Percentiles rank a stretch among this genome's conserved stretches.
Evolutionary conservation across 2,888 invertebrate genomes (phyloP).

Genomic region (Stomorhina lunata): DNA sequence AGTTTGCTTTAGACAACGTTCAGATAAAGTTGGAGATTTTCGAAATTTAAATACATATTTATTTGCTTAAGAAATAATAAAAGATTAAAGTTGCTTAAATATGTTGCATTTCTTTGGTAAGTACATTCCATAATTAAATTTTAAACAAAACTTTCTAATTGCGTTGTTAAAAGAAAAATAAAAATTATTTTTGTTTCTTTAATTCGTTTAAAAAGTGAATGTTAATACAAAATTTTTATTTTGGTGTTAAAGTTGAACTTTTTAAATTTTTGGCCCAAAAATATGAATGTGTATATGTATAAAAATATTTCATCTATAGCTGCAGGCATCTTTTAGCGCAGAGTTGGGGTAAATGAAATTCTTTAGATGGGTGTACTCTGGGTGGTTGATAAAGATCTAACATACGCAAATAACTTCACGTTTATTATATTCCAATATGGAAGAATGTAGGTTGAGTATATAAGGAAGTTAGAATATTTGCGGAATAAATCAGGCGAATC

Average conservation of each 20-base stretch:
- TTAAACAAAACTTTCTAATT: background rate
- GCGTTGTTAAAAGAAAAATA: background rate
- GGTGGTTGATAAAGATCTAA: too few species aligned
- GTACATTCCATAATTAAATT: constrained; percentile 27
- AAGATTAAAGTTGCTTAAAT: constrained; percentile 10
- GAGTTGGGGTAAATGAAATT: background rate
- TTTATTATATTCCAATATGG: too few species aligned
- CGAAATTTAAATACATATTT: background rate
- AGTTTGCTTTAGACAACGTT: constrained; percentile 36
- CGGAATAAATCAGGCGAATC: too few species aligned
- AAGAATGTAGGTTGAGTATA: too few species aligned
- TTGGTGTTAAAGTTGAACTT: background rate
- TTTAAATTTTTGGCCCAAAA: background rate
- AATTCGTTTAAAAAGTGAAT: background rate
- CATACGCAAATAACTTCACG: too few species aligned
- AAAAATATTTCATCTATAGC: too few species aligned
- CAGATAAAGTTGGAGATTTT: constrained; percentile 6
- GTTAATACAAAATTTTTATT: background rate
- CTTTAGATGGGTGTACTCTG: too few species aligned
- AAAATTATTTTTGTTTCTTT: background rate
- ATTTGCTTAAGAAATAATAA: background rate
- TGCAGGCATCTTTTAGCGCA: too few species aligned
- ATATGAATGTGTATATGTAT: background rate
- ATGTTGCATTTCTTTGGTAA: constrained; percentile 59
- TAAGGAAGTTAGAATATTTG: too few species aligned